Base-by-base conservation (phyloP, 2,888 invertebrate species). In the Orchestes rusci region DNA sequence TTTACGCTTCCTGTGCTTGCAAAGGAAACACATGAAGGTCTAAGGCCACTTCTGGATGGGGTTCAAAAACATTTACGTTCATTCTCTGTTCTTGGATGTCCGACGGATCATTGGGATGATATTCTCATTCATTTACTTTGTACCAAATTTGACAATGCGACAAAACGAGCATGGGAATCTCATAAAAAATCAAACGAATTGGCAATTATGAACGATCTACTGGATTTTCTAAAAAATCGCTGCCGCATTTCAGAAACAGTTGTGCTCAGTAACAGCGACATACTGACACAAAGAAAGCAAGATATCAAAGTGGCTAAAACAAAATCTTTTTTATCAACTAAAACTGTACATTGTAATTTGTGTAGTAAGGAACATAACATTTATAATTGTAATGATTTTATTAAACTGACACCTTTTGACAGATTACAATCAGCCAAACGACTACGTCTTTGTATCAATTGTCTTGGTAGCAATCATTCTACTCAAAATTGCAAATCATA, bases 401-500 rank as follows among this genome's bases (percentile, higher is more conserved):
- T 38, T n/a, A 31, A 44, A 30, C 36, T 43, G 2, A 34, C 23
- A 10, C 16, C 43, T 8, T 16, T 34, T 23, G 19, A 28, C 16
- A 39, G 32, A 31, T 18, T 47, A 15, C 32, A 28, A 16, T 27
- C 28, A 20, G 36, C 35, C 12, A 50, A 43, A 29, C 37, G 34
- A 18, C 30, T 47, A 30, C 34, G 36, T 2, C 29, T 47, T 2
- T 50, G 50, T 16, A 16, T 43, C 20, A 50, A 50, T 15, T 47
- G 50, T 17, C 28, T 50, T n/a, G 16, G 34, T 8, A 27, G 16
- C 8, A 41, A 28, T 19, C 47, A 48, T 16, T 16, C 16, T 10
- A 43, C 39, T 12, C 36, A 45, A 36, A 41, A 36, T 28, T 41
- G 45, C 34, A 50, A 32, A 36, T 50, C 43, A n/a, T 18, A 29